Base-by-base conservation (phyloP, 2,113 vertebrate genomes). In the Gopherus evgoodei region DNA sequence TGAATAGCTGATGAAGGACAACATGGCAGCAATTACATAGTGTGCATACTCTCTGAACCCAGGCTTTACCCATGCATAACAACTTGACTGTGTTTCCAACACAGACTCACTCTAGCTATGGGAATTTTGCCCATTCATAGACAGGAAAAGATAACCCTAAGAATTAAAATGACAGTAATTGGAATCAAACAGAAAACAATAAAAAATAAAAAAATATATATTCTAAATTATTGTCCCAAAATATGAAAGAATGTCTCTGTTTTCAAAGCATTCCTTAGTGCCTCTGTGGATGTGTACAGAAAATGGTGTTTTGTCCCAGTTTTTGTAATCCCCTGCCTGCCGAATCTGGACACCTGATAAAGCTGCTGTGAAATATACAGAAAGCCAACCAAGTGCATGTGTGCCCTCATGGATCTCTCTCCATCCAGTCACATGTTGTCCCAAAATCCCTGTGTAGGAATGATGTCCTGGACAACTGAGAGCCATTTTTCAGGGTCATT, bases 61-160 rank as follows among this genome's bases (percentile, higher is more conserved):
- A 11, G 38, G 38, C 42, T 76, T 44, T 44, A 44, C 21, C 24
- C 72, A 44, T 8, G 86, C 2, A 3, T 92, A 88, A 22, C 24
- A 82, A 29, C 75, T 6, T 5, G 6, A 1, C 19, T 65, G 9
- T 69, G 82, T 50, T 86, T 94, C 56, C 49, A 93, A 5, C 21
- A 76, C 7, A 78, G 44, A 10, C 44, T 72, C 88, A 12, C 84
- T 49, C 84, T 78, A 81, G 17, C 1, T 53, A 17, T 1, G 88
- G 27, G 38, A 27, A 56, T 78, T 12, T 0, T 2, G 1, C 5
- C 13, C 10, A 76, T 83, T 65, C 1, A 0, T 6, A 57, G 8
- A 17, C 2, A 90, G 27, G 14, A 90, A 92, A 10, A 49, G 27
- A 53, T n/a, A 69, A 9, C 3, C 56, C 76, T 52, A 86, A 75